Evolutionary conservation across 2,113 vertebrate genomes (phyloP).

Genomic region (Pituophis catenifer): DNA sequence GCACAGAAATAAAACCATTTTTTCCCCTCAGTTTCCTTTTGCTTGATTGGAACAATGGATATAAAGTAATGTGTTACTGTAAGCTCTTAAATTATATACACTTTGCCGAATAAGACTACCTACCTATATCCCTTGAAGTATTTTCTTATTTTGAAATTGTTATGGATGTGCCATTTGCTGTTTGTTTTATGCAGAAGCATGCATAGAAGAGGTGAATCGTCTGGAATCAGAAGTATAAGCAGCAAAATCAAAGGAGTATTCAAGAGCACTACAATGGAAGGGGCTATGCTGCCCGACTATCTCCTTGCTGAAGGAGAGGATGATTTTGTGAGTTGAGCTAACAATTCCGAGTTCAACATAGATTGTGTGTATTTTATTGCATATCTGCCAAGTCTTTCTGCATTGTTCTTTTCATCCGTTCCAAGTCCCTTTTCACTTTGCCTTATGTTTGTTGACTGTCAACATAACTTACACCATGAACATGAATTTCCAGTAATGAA

Average conservation of each 20-base stretch:
- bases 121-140: slow-evolving; percentile 2
- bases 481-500: background rate
- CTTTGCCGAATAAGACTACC: background rate
- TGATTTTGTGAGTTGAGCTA: slow-evolving; percentile 76
- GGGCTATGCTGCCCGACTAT: slow-evolving; percentile 82
- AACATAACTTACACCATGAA: background rate
- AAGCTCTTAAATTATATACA: background rate
- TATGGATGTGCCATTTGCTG: slow-evolving; percentile 26
- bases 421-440: background rate
- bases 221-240: slow-evolving; percentile 90
- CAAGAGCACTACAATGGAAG: slow-evolving; percentile 90
- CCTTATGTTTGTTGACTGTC: background rate
- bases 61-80: background rate
- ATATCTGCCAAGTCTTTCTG: background rate
- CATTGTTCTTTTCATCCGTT: background rate
- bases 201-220: slow-evolving; percentile 87
- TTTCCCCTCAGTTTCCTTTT: background rate
- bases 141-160: background rate
- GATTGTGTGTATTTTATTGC: background rate
- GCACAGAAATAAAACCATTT: background rate
- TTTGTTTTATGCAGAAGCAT: slow-evolving; percentile 73
- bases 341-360: background rate
- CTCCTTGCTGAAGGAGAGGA: slow-evolving; percentile 78
- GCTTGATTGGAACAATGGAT: background rate
- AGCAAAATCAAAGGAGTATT: slow-evolving; percentile 96